Evolutionary conservation across 2,888 invertebrate genomes (phyloP).

Genomic region (Rutpela maculata): DNA sequence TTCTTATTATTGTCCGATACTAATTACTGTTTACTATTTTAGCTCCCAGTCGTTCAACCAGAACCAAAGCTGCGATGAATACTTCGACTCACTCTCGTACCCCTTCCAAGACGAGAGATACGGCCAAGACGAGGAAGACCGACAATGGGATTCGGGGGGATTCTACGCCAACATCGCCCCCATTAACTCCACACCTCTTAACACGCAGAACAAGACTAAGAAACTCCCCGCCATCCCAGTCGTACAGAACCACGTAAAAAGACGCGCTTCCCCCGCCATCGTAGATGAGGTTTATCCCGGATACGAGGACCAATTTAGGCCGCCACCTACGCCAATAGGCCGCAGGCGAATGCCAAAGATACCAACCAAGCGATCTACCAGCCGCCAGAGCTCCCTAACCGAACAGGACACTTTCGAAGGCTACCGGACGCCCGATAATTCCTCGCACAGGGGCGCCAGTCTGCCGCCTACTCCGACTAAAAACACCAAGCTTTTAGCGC

Average conservation of each 20-base stretch:
- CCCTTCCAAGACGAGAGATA: slow-evolving; percentile 79
- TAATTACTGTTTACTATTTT: slow-evolving; percentile 36
- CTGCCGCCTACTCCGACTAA: slow-evolving; percentile 73
- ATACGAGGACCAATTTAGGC: slow-evolving; percentile 53
- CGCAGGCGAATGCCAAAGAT: slow-evolving; percentile 72
- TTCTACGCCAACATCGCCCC: slow-evolving; percentile 64
- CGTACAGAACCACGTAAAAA: slow-evolving; percentile 76
- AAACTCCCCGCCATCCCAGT: slow-evolving; percentile 74
- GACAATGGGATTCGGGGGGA: slow-evolving; percentile 86
- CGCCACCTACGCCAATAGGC: slow-evolving; percentile 69
- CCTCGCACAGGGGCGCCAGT: slow-evolving; percentile 71
- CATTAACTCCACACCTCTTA: slow-evolving; percentile 59
- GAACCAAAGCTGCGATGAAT: slow-evolving; percentile 79
- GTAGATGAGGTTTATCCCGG: slow-evolving; percentile 65
- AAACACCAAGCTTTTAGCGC: slow-evolving; percentile 68
- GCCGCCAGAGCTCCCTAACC: slow-evolving; percentile 70
- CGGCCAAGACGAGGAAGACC: slow-evolving; percentile 81
- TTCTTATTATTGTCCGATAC: neutral
- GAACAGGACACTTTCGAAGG: slow-evolving; percentile 66
- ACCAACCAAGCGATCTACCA: slow-evolving; percentile 69
- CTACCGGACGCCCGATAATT: slow-evolving; percentile 67
- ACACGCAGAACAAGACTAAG: slow-evolving; percentile 58
- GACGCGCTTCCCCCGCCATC: slow-evolving; percentile 67
- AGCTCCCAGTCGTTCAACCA: slow-evolving; percentile 61
- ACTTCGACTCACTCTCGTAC: slow-evolving; percentile 80